These are phyloP conservation scores for Pterostichus madidus DNA, from an alignment of 2,888 invertebrate genomes.

Conservation along the genomic window DNA sequence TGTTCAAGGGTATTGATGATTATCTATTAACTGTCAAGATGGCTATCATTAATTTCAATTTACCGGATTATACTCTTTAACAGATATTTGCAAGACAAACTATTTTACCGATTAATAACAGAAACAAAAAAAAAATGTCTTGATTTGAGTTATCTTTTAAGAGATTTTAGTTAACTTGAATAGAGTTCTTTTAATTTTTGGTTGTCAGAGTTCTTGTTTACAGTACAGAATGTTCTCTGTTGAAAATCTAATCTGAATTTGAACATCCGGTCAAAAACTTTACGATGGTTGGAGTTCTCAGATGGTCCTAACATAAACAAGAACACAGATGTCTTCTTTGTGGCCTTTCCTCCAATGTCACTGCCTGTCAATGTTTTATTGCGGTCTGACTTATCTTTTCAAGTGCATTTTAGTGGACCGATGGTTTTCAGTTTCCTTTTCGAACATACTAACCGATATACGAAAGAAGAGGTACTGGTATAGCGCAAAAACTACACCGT, in stretches of 20 bases:
- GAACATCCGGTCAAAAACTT: slow-evolving; percentile 60
- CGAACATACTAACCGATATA: neutral
- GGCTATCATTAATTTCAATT: slow-evolving; percentile 13
- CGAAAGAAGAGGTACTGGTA: no score
- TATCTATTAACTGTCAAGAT: slow-evolving; percentile 21
- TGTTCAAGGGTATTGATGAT: slow-evolving; percentile 15
- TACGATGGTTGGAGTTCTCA: slow-evolving; percentile 25
- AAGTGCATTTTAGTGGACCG: slow-evolving; percentile 45
- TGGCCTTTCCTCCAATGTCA: slow-evolving; percentile 37
- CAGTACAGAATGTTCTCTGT: slow-evolving; percentile 12
- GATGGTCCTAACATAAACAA: slow-evolving; percentile 36
- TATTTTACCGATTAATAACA: no score
- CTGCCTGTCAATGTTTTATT: slow-evolving; percentile 53
- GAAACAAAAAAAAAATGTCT: no score
- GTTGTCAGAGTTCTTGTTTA: no score
- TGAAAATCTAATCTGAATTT: slow-evolving; percentile 36
- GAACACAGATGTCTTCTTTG: slow-evolving; percentile 56
- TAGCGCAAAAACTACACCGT: no score
- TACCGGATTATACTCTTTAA: neutral
- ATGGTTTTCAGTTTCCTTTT: slow-evolving; percentile 5
- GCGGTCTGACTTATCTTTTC: slow-evolving; percentile 42
- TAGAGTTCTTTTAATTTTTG: no score
- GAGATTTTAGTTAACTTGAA: no score
- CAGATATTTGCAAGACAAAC: neutral
- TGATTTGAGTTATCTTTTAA: no score